Percentiles rank a stretch among this genome's conserved stretches.
Evolutionary conservation across 2,888 invertebrate species (phyloP).

Genomic region (Xanthorhoe designata): DNA sequence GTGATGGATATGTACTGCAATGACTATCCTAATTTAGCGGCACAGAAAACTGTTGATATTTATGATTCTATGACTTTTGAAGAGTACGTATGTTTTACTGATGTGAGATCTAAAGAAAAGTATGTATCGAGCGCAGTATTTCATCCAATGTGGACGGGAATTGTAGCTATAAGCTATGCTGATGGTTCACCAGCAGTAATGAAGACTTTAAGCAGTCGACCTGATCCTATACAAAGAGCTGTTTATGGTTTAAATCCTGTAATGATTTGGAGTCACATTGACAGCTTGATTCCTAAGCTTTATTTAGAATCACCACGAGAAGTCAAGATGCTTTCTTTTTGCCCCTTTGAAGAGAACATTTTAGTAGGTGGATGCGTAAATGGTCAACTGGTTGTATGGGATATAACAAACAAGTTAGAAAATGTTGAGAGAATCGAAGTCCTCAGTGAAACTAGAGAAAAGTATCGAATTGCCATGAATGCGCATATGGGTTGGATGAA

Average conservation of each 20-base stretch:
- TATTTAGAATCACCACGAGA: slow-evolving; percentile 88
- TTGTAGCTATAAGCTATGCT: slow-evolving; percentile 88
- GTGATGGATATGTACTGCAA: slow-evolving; percentile 87
- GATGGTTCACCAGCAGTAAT: slow-evolving; percentile 82
- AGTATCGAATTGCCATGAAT: slow-evolving; percentile 86
- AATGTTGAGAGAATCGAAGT: slow-evolving; percentile 87
- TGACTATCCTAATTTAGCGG: slow-evolving; percentile 85
- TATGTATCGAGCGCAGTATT: slow-evolving; percentile 88
- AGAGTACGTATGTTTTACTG: slow-evolving; percentile 88
- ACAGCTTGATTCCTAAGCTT: slow-evolving; percentile 89
- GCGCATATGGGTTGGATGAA: slow-evolving; percentile 90
- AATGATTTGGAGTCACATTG: slow-evolving; percentile 90
- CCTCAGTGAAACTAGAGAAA: slow-evolving; percentile 86
- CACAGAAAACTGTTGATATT: slow-evolving; percentile 60
- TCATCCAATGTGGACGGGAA: slow-evolving; percentile 90
- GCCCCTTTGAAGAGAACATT: slow-evolving; percentile 88
- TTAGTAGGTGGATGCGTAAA: slow-evolving; percentile 90
- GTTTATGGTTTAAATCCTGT: slow-evolving; percentile 88
- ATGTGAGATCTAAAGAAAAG: slow-evolving; percentile 88
- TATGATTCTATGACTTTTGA: slow-evolving; percentile 72
- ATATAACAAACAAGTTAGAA: slow-evolving; percentile 87
- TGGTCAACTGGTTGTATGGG: slow-evolving; percentile 90
- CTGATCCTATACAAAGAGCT: slow-evolving; percentile 82
- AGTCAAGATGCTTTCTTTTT: slow-evolving; percentile 88
- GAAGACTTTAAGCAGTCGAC: slow-evolving; percentile 67